These are phyloP conservation scores for Pogonomyrmex californicus DNA, from an alignment of 1,140 invertebrate species.

Conservation along the genomic window DNA sequence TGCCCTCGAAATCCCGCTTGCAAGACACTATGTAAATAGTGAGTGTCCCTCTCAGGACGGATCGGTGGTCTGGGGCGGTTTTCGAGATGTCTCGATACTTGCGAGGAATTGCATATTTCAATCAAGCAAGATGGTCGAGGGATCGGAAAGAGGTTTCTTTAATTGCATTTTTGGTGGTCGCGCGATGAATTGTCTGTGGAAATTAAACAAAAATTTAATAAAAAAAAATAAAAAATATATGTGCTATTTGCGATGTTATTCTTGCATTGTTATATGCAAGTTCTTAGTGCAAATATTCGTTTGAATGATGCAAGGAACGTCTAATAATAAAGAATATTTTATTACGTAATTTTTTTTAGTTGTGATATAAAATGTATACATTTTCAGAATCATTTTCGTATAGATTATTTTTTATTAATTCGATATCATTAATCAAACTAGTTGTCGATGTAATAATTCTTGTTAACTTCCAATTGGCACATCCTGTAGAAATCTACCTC, in stretches of 20 bases:
- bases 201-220: neutral
- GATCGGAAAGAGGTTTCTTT: conserved; percentile 20
- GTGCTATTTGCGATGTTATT: neutral
- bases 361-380: neutral
- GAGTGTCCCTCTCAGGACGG: conserved; percentile 1
- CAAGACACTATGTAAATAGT: conserved; percentile 42
- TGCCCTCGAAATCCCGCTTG: conserved; percentile 38
- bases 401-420: neutral
- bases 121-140: neutral
- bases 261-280: neutral
- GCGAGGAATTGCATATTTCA: conserved; percentile 24
- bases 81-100: neutral
- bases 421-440: neutral
- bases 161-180: conserved; percentile 26
- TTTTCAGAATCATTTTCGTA: neutral
- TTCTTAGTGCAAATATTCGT: neutral
- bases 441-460: neutral
- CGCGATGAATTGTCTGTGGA: conserved; percentile 21
- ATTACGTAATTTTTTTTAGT: neutral
- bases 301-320: neutral
- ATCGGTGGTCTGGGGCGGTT: neutral
- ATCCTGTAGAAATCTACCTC: conserved; percentile 2
- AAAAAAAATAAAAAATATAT: neutral
- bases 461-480: neutral
- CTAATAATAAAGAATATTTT: neutral